Percentiles rank a stretch among this genome's conserved stretches.
phyloP scores from a whole-genome alignment of 2,113 vertebrate species.

The Cepphus grylle region DNA sequence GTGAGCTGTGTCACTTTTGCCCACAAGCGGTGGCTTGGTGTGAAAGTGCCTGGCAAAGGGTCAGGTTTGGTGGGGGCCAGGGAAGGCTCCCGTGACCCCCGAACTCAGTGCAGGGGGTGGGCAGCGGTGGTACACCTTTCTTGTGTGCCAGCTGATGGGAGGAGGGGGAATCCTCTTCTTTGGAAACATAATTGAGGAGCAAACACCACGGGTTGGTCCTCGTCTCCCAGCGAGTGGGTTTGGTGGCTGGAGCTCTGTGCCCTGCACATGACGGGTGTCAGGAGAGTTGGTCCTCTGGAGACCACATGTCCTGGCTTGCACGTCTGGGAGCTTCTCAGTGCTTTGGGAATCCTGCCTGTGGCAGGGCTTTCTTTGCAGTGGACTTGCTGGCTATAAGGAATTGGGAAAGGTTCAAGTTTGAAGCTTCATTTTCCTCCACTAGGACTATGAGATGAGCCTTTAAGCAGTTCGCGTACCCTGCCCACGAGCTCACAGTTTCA shows the following conservation, averaged over 20 bases:
- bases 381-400: not conserved
- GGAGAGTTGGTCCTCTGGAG: fast-evolving
- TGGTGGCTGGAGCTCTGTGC: not conserved
- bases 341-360: not conserved
- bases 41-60: not conserved
- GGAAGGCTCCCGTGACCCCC: not conserved
- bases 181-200: not conserved
- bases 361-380: not conserved
- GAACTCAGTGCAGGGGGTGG: not conserved
- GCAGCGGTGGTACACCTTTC: fast-evolving
- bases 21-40: not conserved
- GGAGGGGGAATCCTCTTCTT: not conserved
- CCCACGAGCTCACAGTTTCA: not conserved
- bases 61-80: not conserved
- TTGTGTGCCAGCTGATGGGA: not conserved
- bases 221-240: fast-evolving
- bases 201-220: fast-evolving
- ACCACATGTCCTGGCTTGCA: not conserved
- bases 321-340: not conserved
- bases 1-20: not conserved
- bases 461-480: not conserved
- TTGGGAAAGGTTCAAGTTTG: not conserved
- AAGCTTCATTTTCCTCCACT: not conserved
- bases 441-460: not conserved
- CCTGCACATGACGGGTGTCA: not conserved